Base-by-base conservation (phyloP, 2,888 invertebrate species). In the Pandemis cinnamomeana region DNA sequence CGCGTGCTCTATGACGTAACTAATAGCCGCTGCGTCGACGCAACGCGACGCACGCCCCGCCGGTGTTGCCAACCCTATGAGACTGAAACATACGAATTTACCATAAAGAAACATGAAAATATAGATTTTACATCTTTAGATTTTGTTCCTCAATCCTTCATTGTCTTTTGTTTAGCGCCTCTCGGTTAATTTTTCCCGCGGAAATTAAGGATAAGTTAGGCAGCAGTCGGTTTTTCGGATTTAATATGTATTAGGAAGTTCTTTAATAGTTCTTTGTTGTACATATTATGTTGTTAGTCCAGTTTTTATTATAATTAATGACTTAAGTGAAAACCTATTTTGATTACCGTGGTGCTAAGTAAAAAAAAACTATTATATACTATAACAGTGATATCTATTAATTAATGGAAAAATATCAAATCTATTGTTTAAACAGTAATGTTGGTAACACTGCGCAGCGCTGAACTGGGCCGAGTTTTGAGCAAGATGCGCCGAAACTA, bases 401-500 rank as follows among this genome's bases (percentile, higher is more conserved):
- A 44, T 44, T 53, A 8, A 55, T 7, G 4, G 8, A 55, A 55
- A 20, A 7, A 55, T 4, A 7, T 2, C 13, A 8, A 20, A 8
- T 55, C 8, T 55, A 55, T n/a, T 15, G 55, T 8, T 55, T 20
- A 55, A 55, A 15, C 15, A 20, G 20, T 8, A 55, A 7, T 8
- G 55, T 55, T 46, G 20, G 55, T 20, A 55, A 55, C 55, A 55
- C 55, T 51, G 13, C 48, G 46, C 51, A 15, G 73, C 76, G 79
- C 79, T 83, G 82, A 92, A 90, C 91, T 90, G 85, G 92, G 91
- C 89, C 91, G 88, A 86, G 82, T 83, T 83, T 81, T 71, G 66
- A 62, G 74, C 84, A 85, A 89, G 91, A 91, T 90, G 89, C 85
- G 85, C 89, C 87, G 82, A 88, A 91, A 89, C 87, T 86, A 86